phyloP scores from a whole-genome alignment of 2,113 vertebrate species.

The Istiophorus platypterus region DNA sequence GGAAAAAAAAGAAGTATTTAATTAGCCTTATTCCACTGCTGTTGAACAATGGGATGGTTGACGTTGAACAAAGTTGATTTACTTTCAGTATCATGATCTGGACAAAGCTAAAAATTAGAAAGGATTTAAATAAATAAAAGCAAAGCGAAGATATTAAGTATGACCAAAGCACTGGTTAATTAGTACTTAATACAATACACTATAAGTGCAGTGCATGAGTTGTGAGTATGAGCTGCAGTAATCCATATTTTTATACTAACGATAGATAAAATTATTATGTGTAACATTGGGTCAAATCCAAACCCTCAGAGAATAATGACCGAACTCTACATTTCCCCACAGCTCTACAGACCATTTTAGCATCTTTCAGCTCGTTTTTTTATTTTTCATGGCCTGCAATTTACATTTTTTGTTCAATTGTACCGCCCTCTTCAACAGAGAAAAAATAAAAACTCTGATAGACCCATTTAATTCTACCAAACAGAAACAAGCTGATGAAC shows the following conservation, averaged over 20 bases:
- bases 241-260: too few species aligned
- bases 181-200: not conserved
- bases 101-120: not conserved
- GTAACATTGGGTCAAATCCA: not conserved
- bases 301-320: not conserved
- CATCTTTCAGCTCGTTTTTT: not conserved
- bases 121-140: not conserved
- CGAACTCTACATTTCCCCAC: not conserved
- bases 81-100: slow-evolving; percentile 10
- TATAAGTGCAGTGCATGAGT: not conserved
- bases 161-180: not conserved
- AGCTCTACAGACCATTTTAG: not conserved
- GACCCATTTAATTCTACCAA: not conserved
- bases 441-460: not conserved
- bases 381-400: not conserved
- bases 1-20: not conserved
- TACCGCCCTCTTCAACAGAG: too few species aligned
- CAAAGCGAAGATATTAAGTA: not conserved
- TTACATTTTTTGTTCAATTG: not conserved
- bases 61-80: not conserved
- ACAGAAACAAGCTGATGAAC: not conserved
- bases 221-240: not conserved
- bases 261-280: not conserved
- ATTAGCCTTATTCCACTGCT: slow-evolving; percentile 11
- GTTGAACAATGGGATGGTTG: not conserved